Conservation (phyloP, 2,888 invertebrate species). For the Hypselothyrea guttata region DNA sequence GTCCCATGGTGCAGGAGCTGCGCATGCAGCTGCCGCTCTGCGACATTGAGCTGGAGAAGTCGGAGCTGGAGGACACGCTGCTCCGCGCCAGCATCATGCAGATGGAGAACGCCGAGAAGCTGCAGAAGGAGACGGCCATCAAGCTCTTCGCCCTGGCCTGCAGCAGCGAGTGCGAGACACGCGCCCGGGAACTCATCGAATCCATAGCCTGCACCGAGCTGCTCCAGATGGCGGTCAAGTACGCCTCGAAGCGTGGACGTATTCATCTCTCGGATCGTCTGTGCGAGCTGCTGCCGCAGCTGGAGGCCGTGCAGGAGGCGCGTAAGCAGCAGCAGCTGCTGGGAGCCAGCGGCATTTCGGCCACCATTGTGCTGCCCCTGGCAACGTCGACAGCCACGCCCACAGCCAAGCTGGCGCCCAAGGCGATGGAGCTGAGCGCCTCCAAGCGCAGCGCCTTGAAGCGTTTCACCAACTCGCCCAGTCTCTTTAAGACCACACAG, state of each 20-base stretch:
- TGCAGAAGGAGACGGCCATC: constrained; percentile 90
- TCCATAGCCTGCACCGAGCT: constrained; percentile 90
- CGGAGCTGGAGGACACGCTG: constrained; percentile 89
- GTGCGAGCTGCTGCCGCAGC: constrained; percentile 84
- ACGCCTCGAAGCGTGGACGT: constrained; percentile 90
- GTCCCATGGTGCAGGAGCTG: constrained; percentile 91
- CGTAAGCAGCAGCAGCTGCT: constrained; percentile 70
- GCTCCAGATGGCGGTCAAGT: constrained; percentile 93
- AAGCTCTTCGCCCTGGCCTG: constrained; percentile 96
- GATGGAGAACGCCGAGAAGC: constrained; percentile 86
- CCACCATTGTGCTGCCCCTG: constrained; percentile 62
- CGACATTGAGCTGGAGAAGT: constrained; percentile 90
- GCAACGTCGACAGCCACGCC: constrained; percentile 25
- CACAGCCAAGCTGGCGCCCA: constrained; percentile 69
- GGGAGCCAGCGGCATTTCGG: constrained; percentile 47
- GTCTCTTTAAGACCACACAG: constrained; percentile 68
- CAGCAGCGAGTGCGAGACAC: constrained; percentile 90
- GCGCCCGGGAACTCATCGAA: constrained; percentile 93
- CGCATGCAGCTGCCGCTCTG: constrained; percentile 90
- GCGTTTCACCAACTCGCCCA: constrained; percentile 81
- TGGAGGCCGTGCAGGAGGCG: constrained; percentile 78
- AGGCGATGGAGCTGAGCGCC: constrained; percentile 78
- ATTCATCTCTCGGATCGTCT: constrained; percentile 91
- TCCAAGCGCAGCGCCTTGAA: constrained; percentile 84
- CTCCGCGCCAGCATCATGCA: constrained; percentile 86